Base-by-base conservation (phyloP, 1,140 invertebrate genomes). In the Drosophila orena region DNA sequence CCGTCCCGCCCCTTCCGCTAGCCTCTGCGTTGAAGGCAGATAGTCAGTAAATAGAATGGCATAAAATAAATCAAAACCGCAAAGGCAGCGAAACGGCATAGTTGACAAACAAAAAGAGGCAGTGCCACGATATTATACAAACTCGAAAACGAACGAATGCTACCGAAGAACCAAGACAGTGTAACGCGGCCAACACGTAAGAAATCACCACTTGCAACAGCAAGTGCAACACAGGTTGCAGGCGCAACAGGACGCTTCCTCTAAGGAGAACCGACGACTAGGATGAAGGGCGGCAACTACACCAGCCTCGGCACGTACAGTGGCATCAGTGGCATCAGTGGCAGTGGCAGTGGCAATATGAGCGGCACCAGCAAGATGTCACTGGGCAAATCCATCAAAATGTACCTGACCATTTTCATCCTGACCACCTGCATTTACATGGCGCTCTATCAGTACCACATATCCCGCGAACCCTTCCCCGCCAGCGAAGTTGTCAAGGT, bases 321-420 rank as follows among this genome's bases (percentile, higher is more conserved):
- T 42, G 64, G 43, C 43, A 57, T 37, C 46, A 54, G 3, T 30
- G 53, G 4, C 61, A 24, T 37, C 46, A 54, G 3, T 30, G 53
- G 4, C 61, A 24, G 60, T 11, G 57, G 42, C 46, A 24, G 60
- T 11, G 57, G 42, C 46, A 30, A 20, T 50, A 7, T 30, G 30
- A 7, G 7, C 7, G 60, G 55, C 37, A 66, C 11, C 47, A 62
- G 58, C 56, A 91, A 92, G 65, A 91, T 91, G 91, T 79, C 83
- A 40, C 56, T 91, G 64, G 91, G 85, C 17, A 91, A 90, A 86
- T 91, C 91, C 57, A 85, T 91, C 64, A 92, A 91, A 92, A 92
- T 92, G 91, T 92, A 92, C 91, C 90, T 92, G 88, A 92, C 91
- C 54, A 92, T 92, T 71, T 91, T 92, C 71, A 59, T 92, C 74